Evolutionary conservation across 2,113 vertebrate genomes (phyloP), one percentile per base, ranked within the genome.

Genomic region (Reinhardtius hippoglossoides): DNA sequence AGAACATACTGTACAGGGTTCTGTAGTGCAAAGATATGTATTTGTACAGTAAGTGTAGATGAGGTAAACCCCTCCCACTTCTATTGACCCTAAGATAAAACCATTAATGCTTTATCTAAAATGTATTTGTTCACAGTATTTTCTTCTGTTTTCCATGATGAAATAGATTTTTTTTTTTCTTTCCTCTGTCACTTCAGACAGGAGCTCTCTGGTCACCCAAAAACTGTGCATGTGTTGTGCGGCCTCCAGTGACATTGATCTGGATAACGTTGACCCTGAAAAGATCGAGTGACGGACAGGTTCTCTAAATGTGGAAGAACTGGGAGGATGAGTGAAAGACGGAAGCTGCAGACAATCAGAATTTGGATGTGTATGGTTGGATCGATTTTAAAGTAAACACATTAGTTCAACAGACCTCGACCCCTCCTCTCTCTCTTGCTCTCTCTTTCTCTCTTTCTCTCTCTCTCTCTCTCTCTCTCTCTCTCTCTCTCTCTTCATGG

Each of bases 181-280:
- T 42, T 15, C 50, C 27, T 12, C 10, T 76, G 12, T 78, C 52
- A 2, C 44, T 68, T 6, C 54, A 96, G 95, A 92, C 77, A 20
- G 50, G 14, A 3, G 95, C 14, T 95, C 94, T 8, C 63, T 93
- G 35, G 80, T 64, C 73, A 93, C 92, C 5, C 95, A 96, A 77
- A 95, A 95, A 86, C 42, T 95, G 71, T 95, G 90, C 73, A 73
- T 94, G 76, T 96, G 95, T 21, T 96, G 95, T 10, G 59, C 90
- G 74, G 82, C 92, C 4, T 93, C 95, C 0, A 76, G 92, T 0
- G 92, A 89, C 60, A 88, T 95, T 42, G 94, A 95, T 83, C 90
- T 95, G 69, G 95, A 95, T 89, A 93, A 94, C 76, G 55, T 90
- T 6, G 89, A 94, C 65, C 74, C 54, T 0, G 87, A 82, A 1